Conservation (phyloP, 92 coral and sea anemone genomes). For the Palythoa heliodiscus region DNA sequence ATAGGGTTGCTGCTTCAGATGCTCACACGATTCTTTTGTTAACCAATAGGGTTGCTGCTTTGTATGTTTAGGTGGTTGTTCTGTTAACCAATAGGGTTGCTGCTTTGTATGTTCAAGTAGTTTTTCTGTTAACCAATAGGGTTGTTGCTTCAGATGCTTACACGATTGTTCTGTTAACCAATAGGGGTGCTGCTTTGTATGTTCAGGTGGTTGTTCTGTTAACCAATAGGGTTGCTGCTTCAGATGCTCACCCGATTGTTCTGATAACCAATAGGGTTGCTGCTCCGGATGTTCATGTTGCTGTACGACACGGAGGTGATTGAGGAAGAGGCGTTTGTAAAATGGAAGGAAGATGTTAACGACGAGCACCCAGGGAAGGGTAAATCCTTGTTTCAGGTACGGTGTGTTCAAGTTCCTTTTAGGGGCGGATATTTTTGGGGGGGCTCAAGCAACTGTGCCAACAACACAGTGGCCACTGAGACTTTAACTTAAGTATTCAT, state of each 20-base stretch:
- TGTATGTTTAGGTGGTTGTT: slow-evolving; percentile 45
- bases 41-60: slow-evolving; percentile 73
- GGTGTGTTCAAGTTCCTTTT: background rate
- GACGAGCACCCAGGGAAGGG: slow-evolving; percentile 99
- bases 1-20: slow-evolving; percentile 89
- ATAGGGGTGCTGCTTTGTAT: slow-evolving; percentile 58
- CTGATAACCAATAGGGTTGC: slow-evolving; percentile 64
- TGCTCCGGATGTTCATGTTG: slow-evolving; percentile 95
- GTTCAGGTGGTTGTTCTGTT: slow-evolving; percentile 5
- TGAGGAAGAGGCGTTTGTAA: slow-evolving; percentile 97
- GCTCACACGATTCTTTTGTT: background rate
- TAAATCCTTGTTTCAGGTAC: slow-evolving; percentile 92
- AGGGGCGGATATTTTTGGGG: background rate
- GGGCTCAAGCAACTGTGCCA: too few relatives aligned
- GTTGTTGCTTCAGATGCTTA: slow-evolving; percentile 82
- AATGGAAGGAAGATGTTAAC: slow-evolving; percentile 98
- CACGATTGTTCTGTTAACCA: too few relatives aligned
- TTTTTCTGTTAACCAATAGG: slow-evolving; percentile 51
- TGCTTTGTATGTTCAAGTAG: slow-evolving; percentile 38
- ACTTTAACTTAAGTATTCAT: too few relatives aligned
- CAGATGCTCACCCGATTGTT: background rate
- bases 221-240: background rate
- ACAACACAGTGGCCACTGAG: background rate
- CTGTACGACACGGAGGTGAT: slow-evolving; percentile 92
- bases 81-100: slow-evolving; percentile 63